A percentile compares a stretch with the other conserved stretches of the same genome.
These are phyloP conservation scores for Scaptomyza parva DNA, from an alignment of 2,888 invertebrate genomes.

Conservation along the genomic window DNA sequence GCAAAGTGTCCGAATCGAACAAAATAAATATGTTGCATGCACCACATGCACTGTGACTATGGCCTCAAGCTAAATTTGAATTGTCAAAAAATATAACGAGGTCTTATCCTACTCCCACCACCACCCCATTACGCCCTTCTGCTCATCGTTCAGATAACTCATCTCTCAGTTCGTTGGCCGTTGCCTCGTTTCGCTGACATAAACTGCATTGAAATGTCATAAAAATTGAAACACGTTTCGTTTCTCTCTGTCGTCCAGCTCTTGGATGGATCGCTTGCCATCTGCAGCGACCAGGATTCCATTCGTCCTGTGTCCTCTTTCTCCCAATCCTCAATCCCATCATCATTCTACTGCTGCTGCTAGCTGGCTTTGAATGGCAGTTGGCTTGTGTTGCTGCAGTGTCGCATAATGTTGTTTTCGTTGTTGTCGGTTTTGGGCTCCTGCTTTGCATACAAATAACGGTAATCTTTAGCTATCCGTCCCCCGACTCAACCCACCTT, in stretches of 20 bases:
- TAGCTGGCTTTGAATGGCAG: conserved; percentile 50
- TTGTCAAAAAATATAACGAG: conserved; percentile 73
- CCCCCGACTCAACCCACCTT: neutral
- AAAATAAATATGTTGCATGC: conserved; percentile 35
- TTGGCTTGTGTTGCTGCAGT: conserved; percentile 47
- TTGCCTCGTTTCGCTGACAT: conserved; percentile 68
- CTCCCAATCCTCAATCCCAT: neutral
- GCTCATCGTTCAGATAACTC: neutral
- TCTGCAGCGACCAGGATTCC: conserved; percentile 30
- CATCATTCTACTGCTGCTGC: conserved; percentile 11
- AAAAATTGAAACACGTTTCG: conserved; percentile 72
- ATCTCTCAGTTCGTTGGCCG: conserved; percentile 36
- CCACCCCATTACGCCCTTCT: too few species aligned
- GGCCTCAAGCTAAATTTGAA: conserved; percentile 63
- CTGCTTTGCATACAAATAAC: conserved; percentile 76
- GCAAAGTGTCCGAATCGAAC: conserved; percentile 44
- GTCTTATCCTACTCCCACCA: conserved; percentile 25
- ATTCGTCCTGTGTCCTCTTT: conserved; percentile 13
- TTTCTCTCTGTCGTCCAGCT: conserved; percentile 29
- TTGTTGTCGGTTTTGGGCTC: conserved; percentile 64
- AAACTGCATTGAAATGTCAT: conserved; percentile 77
- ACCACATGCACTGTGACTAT: neutral
- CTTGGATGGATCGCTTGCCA: conserved; percentile 28
- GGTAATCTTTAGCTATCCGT: conserved; percentile 60
- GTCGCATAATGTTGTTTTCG: conserved; percentile 43